Conservation (phyloP, 2,797 vertebrate genomes). For the Otus scops region DNA sequence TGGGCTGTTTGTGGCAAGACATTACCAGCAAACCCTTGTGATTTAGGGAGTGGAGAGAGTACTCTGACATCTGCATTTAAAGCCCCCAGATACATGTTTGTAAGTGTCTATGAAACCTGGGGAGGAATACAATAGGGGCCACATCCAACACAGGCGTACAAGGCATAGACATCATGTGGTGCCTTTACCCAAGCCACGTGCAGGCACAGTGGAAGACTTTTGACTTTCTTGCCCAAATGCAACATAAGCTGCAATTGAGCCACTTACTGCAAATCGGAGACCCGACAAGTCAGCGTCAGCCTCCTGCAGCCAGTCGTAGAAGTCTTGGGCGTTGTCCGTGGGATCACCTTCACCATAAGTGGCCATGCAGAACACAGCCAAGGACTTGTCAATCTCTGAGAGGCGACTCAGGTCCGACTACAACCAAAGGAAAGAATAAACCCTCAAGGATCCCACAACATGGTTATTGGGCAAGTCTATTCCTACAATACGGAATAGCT, state of each 20-base stretch:
- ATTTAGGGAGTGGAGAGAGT: neutral
- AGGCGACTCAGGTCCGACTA: constrained; percentile 90
- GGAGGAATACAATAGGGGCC: neutral
- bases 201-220: neutral
- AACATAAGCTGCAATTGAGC: neutral
- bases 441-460: neutral
- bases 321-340: constrained; percentile 96
- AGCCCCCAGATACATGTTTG: neutral
- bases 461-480: accelerated
- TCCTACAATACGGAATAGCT: neutral
- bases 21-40: neutral
- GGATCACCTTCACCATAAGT: constrained; percentile 97
- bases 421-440: neutral
- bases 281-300: constrained; percentile 84
- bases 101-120: neutral
- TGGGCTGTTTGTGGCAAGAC: neutral
- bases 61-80: neutral
- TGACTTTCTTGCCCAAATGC: neutral
- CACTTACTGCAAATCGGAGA: constrained; percentile 88
- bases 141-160: neutral
- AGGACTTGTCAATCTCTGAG: constrained; percentile 88
- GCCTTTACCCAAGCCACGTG: neutral
- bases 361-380: constrained; percentile 97
- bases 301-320: constrained; percentile 97
- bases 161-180: neutral